Evolutionary conservation across 2,888 invertebrate species (phyloP).

Genomic region (Flabesymbios commensalis): DNA sequence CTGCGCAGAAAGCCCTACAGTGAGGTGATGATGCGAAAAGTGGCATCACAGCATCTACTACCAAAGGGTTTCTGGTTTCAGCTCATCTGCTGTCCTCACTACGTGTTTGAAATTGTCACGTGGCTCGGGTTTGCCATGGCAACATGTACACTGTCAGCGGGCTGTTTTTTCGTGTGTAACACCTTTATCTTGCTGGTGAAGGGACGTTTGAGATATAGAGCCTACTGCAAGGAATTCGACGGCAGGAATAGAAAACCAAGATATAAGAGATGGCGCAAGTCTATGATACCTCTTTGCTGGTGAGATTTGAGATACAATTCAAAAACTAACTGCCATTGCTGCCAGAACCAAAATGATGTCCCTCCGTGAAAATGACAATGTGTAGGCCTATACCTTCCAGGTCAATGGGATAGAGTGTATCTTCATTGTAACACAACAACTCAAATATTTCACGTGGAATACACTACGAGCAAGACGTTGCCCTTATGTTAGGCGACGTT

Average conservation of each 20-base stretch:
- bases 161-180: constrained; percentile 7
- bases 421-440: no score
- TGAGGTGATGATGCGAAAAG: not conserved
- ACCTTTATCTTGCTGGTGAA: constrained; percentile 10
- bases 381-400: no score
- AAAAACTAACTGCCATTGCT: no score
- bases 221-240: constrained; percentile 10
- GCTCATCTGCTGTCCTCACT: constrained; percentile 21
- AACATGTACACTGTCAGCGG: constrained; percentile 15
- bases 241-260: constrained; percentile 3
- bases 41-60: constrained; percentile 1
- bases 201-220: constrained; percentile 10
- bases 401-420: no score
- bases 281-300: constrained; percentile 24
- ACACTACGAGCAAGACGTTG: no score
- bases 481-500: no score
- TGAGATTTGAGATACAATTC: no score
- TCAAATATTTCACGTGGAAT: no score
- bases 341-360: no score
- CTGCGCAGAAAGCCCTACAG: not conserved
- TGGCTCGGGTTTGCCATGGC: constrained; percentile 22
- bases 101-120: constrained; percentile 25
- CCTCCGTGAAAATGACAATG: no score
- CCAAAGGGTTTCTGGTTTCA: constrained; percentile 9
- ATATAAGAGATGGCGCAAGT: constrained; percentile 15